Conservation (phyloP, 2,888 invertebrate genomes). For the Drosophila greeni region DNA sequence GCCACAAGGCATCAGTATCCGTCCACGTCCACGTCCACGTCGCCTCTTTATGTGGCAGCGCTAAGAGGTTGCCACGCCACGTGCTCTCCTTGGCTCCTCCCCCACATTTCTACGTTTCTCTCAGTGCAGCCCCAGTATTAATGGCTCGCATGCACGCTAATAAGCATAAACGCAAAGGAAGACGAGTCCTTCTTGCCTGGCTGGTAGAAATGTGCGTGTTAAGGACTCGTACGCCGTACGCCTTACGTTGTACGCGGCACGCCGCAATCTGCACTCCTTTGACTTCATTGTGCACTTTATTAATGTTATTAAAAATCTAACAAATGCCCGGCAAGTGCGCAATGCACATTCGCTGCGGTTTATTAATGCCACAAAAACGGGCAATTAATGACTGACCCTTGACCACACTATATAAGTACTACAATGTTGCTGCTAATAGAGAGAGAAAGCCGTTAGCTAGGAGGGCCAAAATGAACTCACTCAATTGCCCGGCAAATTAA, state of each 20-base stretch:
- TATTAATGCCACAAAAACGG: slow-evolving; percentile 42
- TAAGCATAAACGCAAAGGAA: slow-evolving; percentile 69
- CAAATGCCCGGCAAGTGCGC: slow-evolving; percentile 56
- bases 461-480: slow-evolving; percentile 29
- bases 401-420: slow-evolving; percentile 9
- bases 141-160: slow-evolving; percentile 68
- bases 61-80: slow-evolving; percentile 60
- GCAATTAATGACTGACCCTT: slow-evolving; percentile 33
- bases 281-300: slow-evolving; percentile 73
- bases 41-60: slow-evolving; percentile 63
- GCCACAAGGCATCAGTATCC: slow-evolving; percentile 58
- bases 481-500: slow-evolving; percentile 31
- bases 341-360: slow-evolving; percentile 36
- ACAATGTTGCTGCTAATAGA: slow-evolving; percentile 31
- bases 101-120: slow-evolving; percentile 1
- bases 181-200: slow-evolving; percentile 53
- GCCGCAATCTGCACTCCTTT: slow-evolving; percentile 52
- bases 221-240: slow-evolving; percentile 22
- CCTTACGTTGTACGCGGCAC: slow-evolving; percentile 10
- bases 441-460: slow-evolving; percentile 1
- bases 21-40: slow-evolving; percentile 54
- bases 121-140: slow-evolving; percentile 60
- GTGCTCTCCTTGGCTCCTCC: neutral
- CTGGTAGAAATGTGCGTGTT: slow-evolving; percentile 32
- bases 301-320: slow-evolving; percentile 75